Evolutionary conservation across 2,113 vertebrate species (phyloP).

Genomic region (Boulengeromyrus knoepffleri): DNA sequence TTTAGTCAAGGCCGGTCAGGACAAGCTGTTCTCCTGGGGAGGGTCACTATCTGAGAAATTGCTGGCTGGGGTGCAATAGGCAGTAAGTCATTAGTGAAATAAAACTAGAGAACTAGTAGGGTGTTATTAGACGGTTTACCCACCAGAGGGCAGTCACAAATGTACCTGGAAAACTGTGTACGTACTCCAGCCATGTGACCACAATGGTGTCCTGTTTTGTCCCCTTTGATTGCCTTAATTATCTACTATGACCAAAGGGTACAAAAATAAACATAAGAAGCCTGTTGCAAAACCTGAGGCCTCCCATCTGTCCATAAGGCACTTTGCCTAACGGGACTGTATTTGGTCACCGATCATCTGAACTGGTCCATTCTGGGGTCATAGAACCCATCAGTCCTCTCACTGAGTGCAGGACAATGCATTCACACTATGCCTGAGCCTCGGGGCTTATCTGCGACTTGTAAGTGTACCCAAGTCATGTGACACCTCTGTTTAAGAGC

Average conservation of each 20-base stretch:
- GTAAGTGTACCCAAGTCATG: neutral
- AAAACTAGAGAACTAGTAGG: neutral
- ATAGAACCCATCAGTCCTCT: neutral
- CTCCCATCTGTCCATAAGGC: neutral
- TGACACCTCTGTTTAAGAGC: neutral
- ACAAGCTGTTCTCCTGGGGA: neutral
- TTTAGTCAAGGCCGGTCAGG: neutral
- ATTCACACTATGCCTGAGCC: neutral
- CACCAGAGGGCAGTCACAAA: neutral
- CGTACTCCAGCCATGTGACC: neutral
- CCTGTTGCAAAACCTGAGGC: neutral
- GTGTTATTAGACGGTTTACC: neutral
- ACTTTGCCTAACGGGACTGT: neutral
- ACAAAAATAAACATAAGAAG: neutral
- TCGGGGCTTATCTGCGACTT: neutral
- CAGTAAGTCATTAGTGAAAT: neutral
- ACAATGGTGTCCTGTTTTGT: neutral
- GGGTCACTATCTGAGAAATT: neutral
- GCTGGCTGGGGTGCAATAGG: neutral
- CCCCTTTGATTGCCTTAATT: neutral
- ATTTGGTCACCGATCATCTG: neutral
- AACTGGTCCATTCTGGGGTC: neutral
- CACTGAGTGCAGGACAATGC: neutral
- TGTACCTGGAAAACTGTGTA: neutral
- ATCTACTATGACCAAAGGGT: neutral